Percentiles rank a stretch among this genome's conserved stretches.
Conservation (phyloP, 2,888 invertebrate genomes). For the Polyommatus icarus region DNA sequence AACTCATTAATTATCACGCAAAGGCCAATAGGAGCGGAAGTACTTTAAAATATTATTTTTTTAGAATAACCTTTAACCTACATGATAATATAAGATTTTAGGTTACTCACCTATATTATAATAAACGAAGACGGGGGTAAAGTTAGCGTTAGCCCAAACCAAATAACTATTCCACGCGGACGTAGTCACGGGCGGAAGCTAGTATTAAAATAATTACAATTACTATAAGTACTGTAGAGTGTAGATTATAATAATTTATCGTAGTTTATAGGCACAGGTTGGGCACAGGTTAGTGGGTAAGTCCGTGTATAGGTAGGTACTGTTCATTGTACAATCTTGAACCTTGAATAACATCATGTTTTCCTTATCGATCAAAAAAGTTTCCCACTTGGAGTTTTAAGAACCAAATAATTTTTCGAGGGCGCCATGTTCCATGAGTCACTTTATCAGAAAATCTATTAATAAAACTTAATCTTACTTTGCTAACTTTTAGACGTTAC, state of each 20-base stretch:
- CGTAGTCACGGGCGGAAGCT: no score
- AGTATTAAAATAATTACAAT: no score
- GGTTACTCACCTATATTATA: no score
- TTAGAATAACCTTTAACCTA: no score
- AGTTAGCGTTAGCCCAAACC: no score
- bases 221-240: neutral
- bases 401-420: neutral
- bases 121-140: neutral
- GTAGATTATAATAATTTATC: neutral
- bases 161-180: no score
- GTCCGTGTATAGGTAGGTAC: neutral
- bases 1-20: no score
- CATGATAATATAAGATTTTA: no score
- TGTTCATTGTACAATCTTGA: neutral
- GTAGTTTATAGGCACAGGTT: neutral
- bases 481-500: no score
- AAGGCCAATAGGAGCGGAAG: no score
- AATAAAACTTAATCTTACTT: no score
- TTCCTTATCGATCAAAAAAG: neutral
- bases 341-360: neutral
- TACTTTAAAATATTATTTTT: no score
- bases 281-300: neutral
- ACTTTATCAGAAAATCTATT: neutral
- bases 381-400: neutral
- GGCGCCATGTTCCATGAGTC: conserved; percentile 3